Percentiles rank a stretch among this genome's conserved stretches.
These are phyloP conservation scores for Drosophila azteca DNA, from an alignment of 1,140 invertebrate genomes.

Conservation along the genomic window DNA sequence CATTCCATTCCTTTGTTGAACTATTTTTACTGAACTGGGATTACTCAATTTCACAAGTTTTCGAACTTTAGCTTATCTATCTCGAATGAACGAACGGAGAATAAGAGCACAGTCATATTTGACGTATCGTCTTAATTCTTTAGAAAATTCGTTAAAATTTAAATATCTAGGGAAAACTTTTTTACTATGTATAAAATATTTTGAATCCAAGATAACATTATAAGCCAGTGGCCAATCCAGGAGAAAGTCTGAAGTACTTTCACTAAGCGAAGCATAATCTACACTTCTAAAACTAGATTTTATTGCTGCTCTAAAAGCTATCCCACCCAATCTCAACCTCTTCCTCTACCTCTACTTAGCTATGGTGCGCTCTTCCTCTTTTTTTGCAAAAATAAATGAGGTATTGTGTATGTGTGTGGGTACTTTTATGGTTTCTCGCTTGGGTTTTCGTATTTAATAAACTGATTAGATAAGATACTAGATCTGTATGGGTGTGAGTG, in stretches of 20 bases:
- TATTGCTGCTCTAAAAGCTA: conserved; percentile 2
- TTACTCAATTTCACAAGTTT: too few species aligned
- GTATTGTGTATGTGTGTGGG: conserved; percentile 20
- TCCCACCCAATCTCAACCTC: neutral
- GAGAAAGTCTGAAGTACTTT: conserved; percentile 1
- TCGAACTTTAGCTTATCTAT: too few species aligned
- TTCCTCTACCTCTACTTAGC: conserved; percentile 10
- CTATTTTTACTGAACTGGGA: too few species aligned
- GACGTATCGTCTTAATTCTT: too few species aligned
- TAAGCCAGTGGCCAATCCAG: neutral
- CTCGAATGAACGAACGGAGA: too few species aligned
- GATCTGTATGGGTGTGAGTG: conserved; percentile 18
- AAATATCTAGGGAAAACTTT: too few species aligned
- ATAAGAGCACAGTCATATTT: too few species aligned
- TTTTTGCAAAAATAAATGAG: conserved; percentile 39
- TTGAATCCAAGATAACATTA: too few species aligned
- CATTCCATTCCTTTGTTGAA: too few species aligned
- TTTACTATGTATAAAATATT: too few species aligned
- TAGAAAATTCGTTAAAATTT: too few species aligned
- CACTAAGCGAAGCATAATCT: conserved; percentile 27
- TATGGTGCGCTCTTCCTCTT: conserved; percentile 21
- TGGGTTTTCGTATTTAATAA: conserved; percentile 75
- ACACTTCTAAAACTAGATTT: conserved; percentile 6
- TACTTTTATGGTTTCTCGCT: conserved; percentile 70
- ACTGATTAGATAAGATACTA: conserved; percentile 73